Percentiles rank a stretch among this genome's conserved stretches.
Evolutionary conservation across 2,888 invertebrate species (phyloP).

Genomic region (Monopis laevigella): DNA sequence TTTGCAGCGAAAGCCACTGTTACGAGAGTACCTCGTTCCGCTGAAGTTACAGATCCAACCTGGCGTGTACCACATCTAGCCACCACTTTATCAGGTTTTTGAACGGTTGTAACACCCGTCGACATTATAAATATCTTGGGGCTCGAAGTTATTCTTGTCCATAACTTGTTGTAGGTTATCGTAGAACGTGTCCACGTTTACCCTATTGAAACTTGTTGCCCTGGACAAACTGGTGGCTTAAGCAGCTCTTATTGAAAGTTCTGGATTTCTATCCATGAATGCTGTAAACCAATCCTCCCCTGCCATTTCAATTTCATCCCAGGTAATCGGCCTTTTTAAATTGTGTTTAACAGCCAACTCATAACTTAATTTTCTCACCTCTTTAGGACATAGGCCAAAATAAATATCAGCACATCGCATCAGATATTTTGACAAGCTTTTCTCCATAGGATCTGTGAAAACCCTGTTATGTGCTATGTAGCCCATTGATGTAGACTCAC

Average conservation of each 20-base stretch:
- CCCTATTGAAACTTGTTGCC: slow-evolving; percentile 22
- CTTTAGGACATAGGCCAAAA: slow-evolving; percentile 14
- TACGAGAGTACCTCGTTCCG: too few species aligned
- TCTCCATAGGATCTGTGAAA: slow-evolving; percentile 13
- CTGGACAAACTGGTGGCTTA: too few species aligned
- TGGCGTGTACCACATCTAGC: too few species aligned
- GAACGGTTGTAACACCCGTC: slow-evolving; percentile 14
- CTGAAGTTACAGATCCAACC: too few species aligned
- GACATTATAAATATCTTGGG: slow-evolving; percentile 19
- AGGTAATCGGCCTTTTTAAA: slow-evolving; percentile 13
- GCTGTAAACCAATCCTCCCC: slow-evolving; percentile 18
- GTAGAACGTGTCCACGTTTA: slow-evolving; percentile 21
- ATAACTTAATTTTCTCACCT: slow-evolving; percentile 16
- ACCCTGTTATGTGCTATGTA: slow-evolving; percentile 17
- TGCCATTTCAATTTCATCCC: slow-evolving; percentile 16
- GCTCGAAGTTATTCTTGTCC: slow-evolving; percentile 20
- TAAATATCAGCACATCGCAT: slow-evolving; percentile 12
- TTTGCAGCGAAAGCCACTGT: too few species aligned
- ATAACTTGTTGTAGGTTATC: slow-evolving; percentile 20
- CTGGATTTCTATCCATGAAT: slow-evolving; percentile 22
- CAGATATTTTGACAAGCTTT: slow-evolving; percentile 7
- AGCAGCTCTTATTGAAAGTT: slow-evolving; percentile 20
- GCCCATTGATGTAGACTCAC: slow-evolving; percentile 15
- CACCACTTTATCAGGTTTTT: slow-evolving; percentile 13
- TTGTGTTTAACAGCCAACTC: slow-evolving; percentile 16